Evolutionary conservation across 2,888 invertebrate species (phyloP).

Genomic region (Pasiphila rectangulata): DNA sequence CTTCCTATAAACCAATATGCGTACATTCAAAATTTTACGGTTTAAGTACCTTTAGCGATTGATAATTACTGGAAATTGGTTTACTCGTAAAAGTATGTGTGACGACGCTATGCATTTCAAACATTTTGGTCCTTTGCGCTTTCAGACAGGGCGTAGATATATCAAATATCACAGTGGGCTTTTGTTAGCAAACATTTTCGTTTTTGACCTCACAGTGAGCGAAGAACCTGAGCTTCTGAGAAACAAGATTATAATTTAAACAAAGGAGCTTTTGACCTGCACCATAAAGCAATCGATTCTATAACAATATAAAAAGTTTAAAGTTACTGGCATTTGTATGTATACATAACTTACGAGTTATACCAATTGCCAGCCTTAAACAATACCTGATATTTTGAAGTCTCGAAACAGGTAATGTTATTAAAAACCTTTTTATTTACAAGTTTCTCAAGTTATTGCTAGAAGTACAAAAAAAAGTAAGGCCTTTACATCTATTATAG

Average conservation of each 20-base stretch:
- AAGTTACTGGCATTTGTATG: too few species aligned
- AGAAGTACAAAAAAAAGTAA: too few species aligned
- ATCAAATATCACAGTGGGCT: not conserved
- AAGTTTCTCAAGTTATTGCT: too few species aligned
- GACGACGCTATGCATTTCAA: not conserved
- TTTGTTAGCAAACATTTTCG: constrained; percentile 1
- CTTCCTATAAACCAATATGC: not conserved
- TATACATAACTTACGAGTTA: too few species aligned
- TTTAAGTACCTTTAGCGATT: not conserved
- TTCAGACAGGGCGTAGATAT: not conserved
- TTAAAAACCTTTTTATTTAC: too few species aligned
- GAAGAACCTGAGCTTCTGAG: constrained; percentile 12
- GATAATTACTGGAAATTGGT: not conserved
- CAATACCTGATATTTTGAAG: too few species aligned
- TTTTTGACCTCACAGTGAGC: constrained; percentile 8
- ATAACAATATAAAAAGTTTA: constrained; percentile 50
- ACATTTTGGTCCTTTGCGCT: not conserved
- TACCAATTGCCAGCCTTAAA: too few species aligned
- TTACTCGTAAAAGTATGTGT: not conserved
- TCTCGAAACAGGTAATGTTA: too few species aligned
- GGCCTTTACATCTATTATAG: too few species aligned
- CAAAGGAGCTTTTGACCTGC: constrained; percentile 48
- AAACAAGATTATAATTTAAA: constrained; percentile 41
- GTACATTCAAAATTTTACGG: too few species aligned
- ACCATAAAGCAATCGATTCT: constrained; percentile 40